Percentiles rank a stretch among this genome's conserved stretches.
Evolutionary conservation across 2,797 vertebrate species (phyloP).

Genomic region (Amniataba percoides): DNA sequence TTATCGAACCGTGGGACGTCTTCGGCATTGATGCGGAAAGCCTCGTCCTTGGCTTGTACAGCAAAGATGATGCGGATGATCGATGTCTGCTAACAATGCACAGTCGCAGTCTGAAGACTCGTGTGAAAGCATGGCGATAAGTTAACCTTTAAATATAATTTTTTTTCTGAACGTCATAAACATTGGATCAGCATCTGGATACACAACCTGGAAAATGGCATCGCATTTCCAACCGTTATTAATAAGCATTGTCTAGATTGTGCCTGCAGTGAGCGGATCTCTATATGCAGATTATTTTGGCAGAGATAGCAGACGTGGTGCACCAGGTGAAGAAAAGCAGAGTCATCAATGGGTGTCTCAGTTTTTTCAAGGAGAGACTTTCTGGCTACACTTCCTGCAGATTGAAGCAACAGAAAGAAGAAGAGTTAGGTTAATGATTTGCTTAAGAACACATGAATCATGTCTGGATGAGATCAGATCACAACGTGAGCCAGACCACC

Average conservation of each 20-base stretch:
- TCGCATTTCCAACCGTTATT: neutral
- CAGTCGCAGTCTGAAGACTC: neutral
- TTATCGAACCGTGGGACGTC: constrained; percentile 9
- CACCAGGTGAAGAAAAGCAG: neutral
- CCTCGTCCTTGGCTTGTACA: constrained; percentile 38
- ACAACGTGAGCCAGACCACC: neutral
- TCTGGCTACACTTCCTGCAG: neutral
- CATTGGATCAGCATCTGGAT: neutral
- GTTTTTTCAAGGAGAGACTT: neutral
- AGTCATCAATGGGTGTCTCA: neutral
- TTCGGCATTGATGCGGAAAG: constrained; percentile 56
- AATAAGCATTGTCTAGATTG: neutral
- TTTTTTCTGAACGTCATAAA: neutral
- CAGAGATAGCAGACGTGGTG: no score
- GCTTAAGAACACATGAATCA: neutral
- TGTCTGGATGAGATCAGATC: constrained; percentile 26
- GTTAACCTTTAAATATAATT: neutral
- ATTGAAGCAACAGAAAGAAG: neutral
- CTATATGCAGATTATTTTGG: neutral
- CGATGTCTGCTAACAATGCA: constrained; percentile 3
- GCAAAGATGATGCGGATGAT: constrained; percentile 25
- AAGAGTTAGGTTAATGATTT: neutral
- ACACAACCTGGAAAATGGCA: neutral
- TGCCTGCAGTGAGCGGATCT: neutral
- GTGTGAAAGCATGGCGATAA: neutral